phyloP scores from a whole-genome alignment of 2,888 invertebrate species.

The Teinopalpus imperialis region DNA sequence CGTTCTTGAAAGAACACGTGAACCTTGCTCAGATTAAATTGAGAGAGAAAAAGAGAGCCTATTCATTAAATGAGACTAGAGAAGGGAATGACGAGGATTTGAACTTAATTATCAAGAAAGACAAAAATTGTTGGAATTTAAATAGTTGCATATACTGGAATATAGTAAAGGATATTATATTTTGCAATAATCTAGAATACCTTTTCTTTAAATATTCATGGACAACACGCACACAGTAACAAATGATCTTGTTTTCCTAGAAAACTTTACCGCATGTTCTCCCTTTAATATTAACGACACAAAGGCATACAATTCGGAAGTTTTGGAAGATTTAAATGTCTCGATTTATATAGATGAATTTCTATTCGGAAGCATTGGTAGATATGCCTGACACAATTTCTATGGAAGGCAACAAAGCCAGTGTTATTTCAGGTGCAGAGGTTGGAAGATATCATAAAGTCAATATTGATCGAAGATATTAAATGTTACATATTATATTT shows the following conservation, averaged over 20 bases:
- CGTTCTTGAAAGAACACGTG: too few species aligned
- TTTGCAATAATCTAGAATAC: too few species aligned
- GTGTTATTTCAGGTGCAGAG: conserved; percentile 72
- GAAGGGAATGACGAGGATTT: too few species aligned
- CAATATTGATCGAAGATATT: neutral
- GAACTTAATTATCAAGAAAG: too few species aligned
- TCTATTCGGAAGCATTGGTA: neutral
- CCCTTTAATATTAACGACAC: conserved; percentile 15
- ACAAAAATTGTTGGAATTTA: too few species aligned
- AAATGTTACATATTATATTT: too few species aligned
- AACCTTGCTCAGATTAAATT: too few species aligned
- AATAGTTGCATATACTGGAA: too few species aligned
- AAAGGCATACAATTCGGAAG: conserved; percentile 24
- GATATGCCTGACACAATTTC: conserved; percentile 2
- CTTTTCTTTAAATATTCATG: conserved; percentile 34
- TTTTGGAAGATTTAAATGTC: neutral
- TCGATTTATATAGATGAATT: neutral
- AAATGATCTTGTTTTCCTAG: conserved; percentile 28
- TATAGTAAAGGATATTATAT: too few species aligned
- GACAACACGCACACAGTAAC: conserved; percentile 38
- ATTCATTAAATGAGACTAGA: too few species aligned
- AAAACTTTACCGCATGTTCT: neutral
- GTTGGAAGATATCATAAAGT: conserved; percentile 44
- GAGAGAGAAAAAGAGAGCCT: too few species aligned
- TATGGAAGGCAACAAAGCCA: conserved; percentile 30